A percentile compares a stretch with the other conserved stretches of the same genome.
Conservation (phyloP, 1,140 invertebrate genomes). For the Plectrocnemia conspersa region DNA sequence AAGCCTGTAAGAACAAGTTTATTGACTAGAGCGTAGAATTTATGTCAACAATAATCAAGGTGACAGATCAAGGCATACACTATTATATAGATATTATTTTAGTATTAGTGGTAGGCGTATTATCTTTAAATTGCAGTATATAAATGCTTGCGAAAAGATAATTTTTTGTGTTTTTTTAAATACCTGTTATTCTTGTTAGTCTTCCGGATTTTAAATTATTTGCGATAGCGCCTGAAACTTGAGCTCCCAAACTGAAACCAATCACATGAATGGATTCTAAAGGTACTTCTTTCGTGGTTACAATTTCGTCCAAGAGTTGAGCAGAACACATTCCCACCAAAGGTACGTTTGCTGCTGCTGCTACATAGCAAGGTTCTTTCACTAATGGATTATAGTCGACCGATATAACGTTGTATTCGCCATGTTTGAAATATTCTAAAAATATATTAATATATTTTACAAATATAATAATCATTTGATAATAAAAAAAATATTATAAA, state of each 20-base stretch:
- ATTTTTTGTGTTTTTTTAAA: conserved; percentile 16
- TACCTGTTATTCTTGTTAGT: conserved; percentile 53
- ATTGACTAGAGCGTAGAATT: too few species aligned
- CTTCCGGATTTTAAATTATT: conserved; percentile 52
- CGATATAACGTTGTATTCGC: conserved; percentile 57
- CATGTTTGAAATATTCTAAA: conserved; percentile 51
- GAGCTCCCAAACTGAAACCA: conserved; percentile 87
- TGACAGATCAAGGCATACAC: neutral
- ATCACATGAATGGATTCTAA: conserved; percentile 73
- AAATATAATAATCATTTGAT: neutral
- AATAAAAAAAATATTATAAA: neutral
- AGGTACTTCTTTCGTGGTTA: conserved; percentile 51
- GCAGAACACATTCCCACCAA: conserved; percentile 56
- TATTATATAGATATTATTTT: neutral
- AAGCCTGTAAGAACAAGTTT: conserved; percentile 43
- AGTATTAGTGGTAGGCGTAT: too few species aligned
- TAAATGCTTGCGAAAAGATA: neutral
- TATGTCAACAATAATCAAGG: too few species aligned
- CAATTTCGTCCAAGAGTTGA: conserved; percentile 59
- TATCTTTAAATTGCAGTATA: too few species aligned
- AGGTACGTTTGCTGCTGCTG: conserved; percentile 53
- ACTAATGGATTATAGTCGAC: conserved; percentile 57
- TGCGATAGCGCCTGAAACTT: conserved; percentile 77
- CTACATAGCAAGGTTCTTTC: conserved; percentile 54
- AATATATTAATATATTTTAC: conserved; percentile 9